These are phyloP conservation scores for Apostichopus japonicus DNA, from an alignment of 35 echinoderm and acorn worm species.

Conservation along the genomic window DNA sequence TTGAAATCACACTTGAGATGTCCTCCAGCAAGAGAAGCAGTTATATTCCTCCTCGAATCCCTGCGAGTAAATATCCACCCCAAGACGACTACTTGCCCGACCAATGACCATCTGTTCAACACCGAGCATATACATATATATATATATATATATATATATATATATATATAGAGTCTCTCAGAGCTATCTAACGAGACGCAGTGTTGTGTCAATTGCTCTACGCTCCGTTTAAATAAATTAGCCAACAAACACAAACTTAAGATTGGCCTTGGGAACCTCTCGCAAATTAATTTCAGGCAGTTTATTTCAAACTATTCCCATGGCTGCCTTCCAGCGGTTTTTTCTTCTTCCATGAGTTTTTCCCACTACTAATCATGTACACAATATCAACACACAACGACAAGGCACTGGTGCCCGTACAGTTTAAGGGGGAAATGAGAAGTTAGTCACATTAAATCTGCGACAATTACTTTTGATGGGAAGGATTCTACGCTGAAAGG, in stretches of 20 bases:
- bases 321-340: not conserved
- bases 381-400: not conserved
- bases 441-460: not conserved
- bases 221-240: not conserved
- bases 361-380: too few relatives aligned
- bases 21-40: too few relatives aligned
- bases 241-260: not conserved
- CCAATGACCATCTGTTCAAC: not conserved
- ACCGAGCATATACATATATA: not conserved
- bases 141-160: too few relatives aligned
- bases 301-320: conserved; percentile 4
- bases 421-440: not conserved
- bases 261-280: not conserved
- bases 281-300: conserved; percentile 17
- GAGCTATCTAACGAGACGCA: too few relatives aligned
- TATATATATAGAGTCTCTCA: too few relatives aligned
- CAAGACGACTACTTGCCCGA: too few relatives aligned
- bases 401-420: not conserved
- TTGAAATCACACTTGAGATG: too few relatives aligned
- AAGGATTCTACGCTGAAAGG: not conserved
- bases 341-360: too few relatives aligned
- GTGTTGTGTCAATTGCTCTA: too few relatives aligned
- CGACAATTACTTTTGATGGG: not conserved
- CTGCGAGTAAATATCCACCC: too few relatives aligned
- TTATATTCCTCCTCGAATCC: too few relatives aligned